These are phyloP conservation scores for Schizothorax lantsangensis DNA, from an alignment of 2,797 vertebrate species.

Conservation along the genomic window DNA sequence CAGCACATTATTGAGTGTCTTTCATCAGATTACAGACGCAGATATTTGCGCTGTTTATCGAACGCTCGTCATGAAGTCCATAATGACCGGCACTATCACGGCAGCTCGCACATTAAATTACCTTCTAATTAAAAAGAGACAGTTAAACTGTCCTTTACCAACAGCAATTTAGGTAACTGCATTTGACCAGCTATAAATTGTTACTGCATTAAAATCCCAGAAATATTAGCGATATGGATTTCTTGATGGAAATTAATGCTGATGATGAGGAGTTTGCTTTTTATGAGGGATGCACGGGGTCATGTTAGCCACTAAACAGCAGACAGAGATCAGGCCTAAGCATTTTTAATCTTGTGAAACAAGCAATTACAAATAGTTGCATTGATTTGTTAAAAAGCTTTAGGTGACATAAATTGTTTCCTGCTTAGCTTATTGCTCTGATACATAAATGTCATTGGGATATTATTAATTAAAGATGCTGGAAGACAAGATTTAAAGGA, in stretches of 20 bases:
- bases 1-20: not conserved
- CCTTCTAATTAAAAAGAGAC: slow-evolving; percentile 97
- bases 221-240: slow-evolving; percentile 97
- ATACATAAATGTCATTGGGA: slow-evolving; percentile 92
- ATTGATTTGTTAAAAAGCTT: slow-evolving; percentile 99
- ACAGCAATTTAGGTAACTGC: slow-evolving; percentile 99
- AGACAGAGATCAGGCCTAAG: slow-evolving; percentile 93
- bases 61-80: slow-evolving; percentile 78
- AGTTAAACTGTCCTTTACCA: slow-evolving; percentile 97
- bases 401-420: slow-evolving; percentile 99
- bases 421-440: slow-evolving; percentile 93
- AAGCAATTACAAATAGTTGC: slow-evolving; percentile 99
- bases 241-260: slow-evolving; percentile 90
- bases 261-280: slow-evolving; percentile 85
- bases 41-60: slow-evolving; percentile 83
- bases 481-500: slow-evolving; percentile 88
- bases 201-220: slow-evolving; percentile 95
- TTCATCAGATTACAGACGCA: not conserved
- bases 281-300: slow-evolving; percentile 87
- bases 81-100: slow-evolving; percentile 84
- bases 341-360: slow-evolving; percentile 99
- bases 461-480: slow-evolving; percentile 92
- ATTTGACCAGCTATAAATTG: slow-evolving; percentile 99
- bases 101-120: slow-evolving; percentile 92
- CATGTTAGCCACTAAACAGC: slow-evolving; percentile 91